phyloP scores from a whole-genome alignment of 2,113 vertebrate genomes.

The Donacobius atricapilla region DNA sequence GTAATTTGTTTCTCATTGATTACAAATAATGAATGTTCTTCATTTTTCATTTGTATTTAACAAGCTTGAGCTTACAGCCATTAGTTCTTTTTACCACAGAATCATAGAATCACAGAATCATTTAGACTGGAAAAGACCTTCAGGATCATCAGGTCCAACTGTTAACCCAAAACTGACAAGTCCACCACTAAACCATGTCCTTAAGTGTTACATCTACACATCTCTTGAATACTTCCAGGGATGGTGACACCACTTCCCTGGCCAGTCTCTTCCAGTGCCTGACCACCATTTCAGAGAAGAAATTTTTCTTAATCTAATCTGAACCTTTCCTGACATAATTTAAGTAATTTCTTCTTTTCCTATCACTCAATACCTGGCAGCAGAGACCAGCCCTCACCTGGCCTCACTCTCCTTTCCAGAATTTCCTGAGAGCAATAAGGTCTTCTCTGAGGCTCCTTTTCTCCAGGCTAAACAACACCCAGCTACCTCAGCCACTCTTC shows the following conservation, averaged over 20 bases:
- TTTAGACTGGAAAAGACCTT: not conserved
- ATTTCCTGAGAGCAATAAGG: not conserved
- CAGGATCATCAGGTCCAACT: not conserved
- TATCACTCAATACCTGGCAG: not conserved
- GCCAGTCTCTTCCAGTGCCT: not conserved
- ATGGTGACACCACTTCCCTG: not conserved
- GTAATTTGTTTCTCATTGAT: constrained; percentile 44
- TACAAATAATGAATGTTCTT: constrained; percentile 2
- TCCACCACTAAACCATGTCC: not conserved
- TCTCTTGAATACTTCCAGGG: not conserved
- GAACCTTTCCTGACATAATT: not conserved
- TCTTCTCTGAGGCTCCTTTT: not conserved
- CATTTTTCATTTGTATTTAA: constrained; percentile 26
- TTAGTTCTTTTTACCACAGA: not conserved
- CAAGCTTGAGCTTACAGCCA: not conserved
- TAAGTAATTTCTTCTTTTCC: not conserved
- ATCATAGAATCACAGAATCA: not conserved
- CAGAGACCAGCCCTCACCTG: not conserved
- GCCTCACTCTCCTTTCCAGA: not conserved
- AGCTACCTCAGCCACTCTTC: not conserved
- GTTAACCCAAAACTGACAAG: not conserved
- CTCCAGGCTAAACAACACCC: not conserved
- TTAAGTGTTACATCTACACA: not conserved
- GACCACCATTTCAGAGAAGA: not conserved
- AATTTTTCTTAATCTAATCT: not conserved